These are phyloP conservation scores for Eudasyphora cyanicolor DNA, from an alignment of 2,888 invertebrate genomes.

Conservation along the genomic window DNA sequence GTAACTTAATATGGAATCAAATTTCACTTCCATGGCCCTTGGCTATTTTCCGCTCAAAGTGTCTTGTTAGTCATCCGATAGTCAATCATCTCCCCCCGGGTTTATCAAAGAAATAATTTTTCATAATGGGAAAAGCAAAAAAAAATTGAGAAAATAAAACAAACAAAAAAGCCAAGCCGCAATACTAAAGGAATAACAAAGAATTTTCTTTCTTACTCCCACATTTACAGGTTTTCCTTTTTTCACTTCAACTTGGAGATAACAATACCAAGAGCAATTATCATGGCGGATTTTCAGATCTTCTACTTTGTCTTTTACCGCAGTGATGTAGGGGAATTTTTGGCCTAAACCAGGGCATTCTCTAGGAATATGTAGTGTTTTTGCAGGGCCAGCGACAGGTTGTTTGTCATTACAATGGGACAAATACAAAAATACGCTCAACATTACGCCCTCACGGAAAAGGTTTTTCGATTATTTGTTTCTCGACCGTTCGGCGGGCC, in stretches of 20 bases:
- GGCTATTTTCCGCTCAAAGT: slow-evolving; percentile 8
- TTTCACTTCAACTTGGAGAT: not conserved
- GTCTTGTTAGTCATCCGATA: not conserved
- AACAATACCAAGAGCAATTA: slow-evolving; percentile 7
- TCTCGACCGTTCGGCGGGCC: not conserved
- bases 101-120: not conserved
- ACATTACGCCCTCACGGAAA: not conserved
- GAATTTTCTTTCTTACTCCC: not conserved
- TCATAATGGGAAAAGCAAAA: not conserved
- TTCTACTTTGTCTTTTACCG: too few species aligned
- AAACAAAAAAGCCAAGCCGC: not conserved
- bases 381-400: slow-evolving; percentile 29
- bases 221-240: not conserved
- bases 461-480: not conserved
- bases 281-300: not conserved
- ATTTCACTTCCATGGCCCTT: not conserved
- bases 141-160: not conserved
- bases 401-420: slow-evolving; percentile 37
- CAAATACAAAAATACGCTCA: slow-evolving; percentile 19
- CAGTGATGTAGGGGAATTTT: not conserved
- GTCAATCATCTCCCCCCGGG: slow-evolving; percentile 15
- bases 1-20: slow-evolving; percentile 16
- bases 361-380: not conserved
- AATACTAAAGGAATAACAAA: not conserved
- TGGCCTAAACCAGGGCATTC: not conserved